phyloP scores from a whole-genome alignment of 2,113 vertebrate genomes.

The Acinonyx jubatus region DNA sequence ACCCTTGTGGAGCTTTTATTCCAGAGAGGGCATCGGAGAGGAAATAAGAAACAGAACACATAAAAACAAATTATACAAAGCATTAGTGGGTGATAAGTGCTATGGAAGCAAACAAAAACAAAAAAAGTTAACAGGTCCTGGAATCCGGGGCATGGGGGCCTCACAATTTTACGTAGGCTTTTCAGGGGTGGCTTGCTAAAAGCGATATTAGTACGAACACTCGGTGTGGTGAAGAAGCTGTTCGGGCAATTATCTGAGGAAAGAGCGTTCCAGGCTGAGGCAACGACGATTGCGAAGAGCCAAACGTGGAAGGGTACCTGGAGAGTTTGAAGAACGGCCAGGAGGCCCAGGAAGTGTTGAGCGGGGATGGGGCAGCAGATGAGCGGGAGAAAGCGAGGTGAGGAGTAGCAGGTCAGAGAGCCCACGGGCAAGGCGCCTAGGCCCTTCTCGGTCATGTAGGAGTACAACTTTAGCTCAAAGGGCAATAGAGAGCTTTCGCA shows the following conservation, averaged over 20 bases:
- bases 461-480: neutral
- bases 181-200: neutral
- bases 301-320: neutral
- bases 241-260: neutral
- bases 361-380: neutral
- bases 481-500: neutral
- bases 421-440: neutral
- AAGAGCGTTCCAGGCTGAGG: neutral
- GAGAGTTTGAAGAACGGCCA: neutral
- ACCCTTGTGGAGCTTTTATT: neutral
- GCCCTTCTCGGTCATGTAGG: neutral
- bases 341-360: neutral
- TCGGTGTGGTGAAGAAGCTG: neutral
- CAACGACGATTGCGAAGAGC: neutral
- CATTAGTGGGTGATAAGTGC: neutral
- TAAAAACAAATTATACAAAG: slow-evolving; percentile 36
- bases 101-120: neutral
- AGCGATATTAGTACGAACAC: neutral
- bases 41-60: slow-evolving; percentile 11
- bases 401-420: neutral
- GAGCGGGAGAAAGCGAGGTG: neutral
- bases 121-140: neutral
- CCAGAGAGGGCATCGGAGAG: neutral
- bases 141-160: neutral
- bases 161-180: slow-evolving; percentile 16